Evolutionary conservation across 2,797 vertebrate species (phyloP), one percentile per base, ranked within the genome.

Genomic region (Periparus ater): DNA sequence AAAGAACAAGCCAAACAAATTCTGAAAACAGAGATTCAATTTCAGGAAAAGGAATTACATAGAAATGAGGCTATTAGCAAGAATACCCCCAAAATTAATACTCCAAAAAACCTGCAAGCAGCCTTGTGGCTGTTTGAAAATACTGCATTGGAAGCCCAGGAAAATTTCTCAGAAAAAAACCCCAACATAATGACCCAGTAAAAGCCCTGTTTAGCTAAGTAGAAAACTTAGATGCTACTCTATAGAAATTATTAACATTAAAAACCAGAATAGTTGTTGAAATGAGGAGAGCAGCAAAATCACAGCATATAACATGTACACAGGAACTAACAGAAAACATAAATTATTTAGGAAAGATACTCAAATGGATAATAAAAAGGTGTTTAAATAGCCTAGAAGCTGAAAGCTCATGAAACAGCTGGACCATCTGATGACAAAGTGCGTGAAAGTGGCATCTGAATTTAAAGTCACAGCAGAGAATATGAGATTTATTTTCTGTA

Each of bases 41-140:
- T 93, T 83, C 70, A 73, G 74, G 32, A 88, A 85, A 60, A 13
- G 11, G 19, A 88, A 65, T 79, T 80, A 61, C 21, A 88, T 85
- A 89, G 86, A 88, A 92, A 85, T 67, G 38, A 95, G 22, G 4
- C 11, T 92, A 89, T 85, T 93, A 92, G 7, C 29, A 85, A 95
- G 91, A 87, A 85, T 73, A 66, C 2, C 16, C 19, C 14, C 66
- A 57, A 82, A 94, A 89, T 63, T 8, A 78, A 57, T 79, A 61
- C 32, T 85, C 32, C 16, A 82, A 61, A 68, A 89, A 85, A 7
- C 15, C 38, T 77, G 17, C 9, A 88, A 83, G 42, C 34, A 89
- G 32, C 72, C 34, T 71, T 74, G 36, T 74, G 29, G 32, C 13
- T 79, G 8, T 78, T 74, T 77, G 53, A 77, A 92, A 71, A 92